phyloP scores from a whole-genome alignment of 2,888 invertebrate species.

The Silvanus unidentatus region DNA sequence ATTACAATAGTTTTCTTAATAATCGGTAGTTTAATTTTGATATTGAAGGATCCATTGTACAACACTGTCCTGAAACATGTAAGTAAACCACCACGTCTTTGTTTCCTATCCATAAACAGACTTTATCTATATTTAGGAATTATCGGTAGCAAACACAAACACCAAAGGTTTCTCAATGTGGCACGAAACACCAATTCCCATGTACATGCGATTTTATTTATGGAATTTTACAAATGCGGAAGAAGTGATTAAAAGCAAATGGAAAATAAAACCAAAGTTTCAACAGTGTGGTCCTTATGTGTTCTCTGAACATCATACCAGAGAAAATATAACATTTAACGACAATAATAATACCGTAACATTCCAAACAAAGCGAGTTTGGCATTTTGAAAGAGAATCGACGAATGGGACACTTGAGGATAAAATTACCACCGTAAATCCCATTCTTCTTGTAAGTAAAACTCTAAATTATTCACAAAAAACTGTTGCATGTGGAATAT shows the following conservation, averaged over 20 bases:
- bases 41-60: slow-evolving; percentile 19
- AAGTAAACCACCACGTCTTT: slow-evolving; percentile 7
- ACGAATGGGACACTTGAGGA: slow-evolving; percentile 67
- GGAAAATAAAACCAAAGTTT: slow-evolving; percentile 54
- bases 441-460: slow-evolving; percentile 50
- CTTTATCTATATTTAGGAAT: slow-evolving; percentile 59
- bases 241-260: slow-evolving; percentile 50
- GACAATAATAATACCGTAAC: slow-evolving; percentile 67
- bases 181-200: slow-evolving; percentile 76
- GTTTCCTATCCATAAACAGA: not conserved
- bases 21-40: slow-evolving; percentile 24
- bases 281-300: slow-evolving; percentile 69
- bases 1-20: slow-evolving; percentile 20
- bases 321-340: slow-evolving; percentile 60
- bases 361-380: slow-evolving; percentile 67
- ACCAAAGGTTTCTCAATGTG: slow-evolving; percentile 67
- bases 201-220: slow-evolving; percentile 68
- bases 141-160: slow-evolving; percentile 52
- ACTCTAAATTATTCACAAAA: too few relatives aligned
- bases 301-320: slow-evolving; percentile 55
- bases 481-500: too few relatives aligned
- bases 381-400: slow-evolving; percentile 64
- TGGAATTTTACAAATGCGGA: slow-evolving; percentile 76
- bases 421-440: slow-evolving; percentile 68
- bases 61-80: slow-evolving; percentile 21